Conservation (phyloP, 2,113 vertebrate species). For the Ailuropoda melanoleuca region DNA sequence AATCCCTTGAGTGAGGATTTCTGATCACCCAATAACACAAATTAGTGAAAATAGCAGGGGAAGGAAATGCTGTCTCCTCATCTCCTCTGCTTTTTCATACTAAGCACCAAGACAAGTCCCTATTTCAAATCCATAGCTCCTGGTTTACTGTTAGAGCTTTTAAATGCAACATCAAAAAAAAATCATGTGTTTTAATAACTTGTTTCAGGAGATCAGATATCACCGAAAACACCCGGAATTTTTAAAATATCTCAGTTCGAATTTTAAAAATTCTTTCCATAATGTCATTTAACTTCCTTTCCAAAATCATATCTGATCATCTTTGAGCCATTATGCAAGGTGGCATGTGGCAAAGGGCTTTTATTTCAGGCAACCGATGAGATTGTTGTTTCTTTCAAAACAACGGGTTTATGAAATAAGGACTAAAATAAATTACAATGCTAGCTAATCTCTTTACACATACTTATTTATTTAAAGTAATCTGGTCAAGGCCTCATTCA, state of each 20-base stretch:
- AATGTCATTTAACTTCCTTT: slow-evolving; percentile 12
- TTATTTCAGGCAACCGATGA: slow-evolving; percentile 16
- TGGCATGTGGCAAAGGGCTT: background rate
- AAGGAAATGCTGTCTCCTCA: background rate
- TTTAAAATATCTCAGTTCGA: slow-evolving; percentile 1
- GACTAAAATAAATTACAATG: background rate
- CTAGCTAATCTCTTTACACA: background rate
- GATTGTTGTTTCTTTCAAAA: slow-evolving; percentile 38
- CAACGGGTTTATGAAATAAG: background rate
- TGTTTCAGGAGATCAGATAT: background rate
- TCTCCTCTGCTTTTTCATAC: background rate
- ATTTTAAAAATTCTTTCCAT: slow-evolving; percentile 32
- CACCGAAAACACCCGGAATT: background rate
- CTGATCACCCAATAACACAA: slow-evolving; percentile 50
- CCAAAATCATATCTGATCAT: background rate
- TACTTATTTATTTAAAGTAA: slow-evolving; percentile 55
- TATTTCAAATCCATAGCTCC: background rate
- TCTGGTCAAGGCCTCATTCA: slow-evolving; percentile 51
- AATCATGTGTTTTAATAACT: background rate
- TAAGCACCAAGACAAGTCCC: background rate
- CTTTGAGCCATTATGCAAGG: background rate
- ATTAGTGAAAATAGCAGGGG: background rate
- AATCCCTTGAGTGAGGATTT: slow-evolving; percentile 57
- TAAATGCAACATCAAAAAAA: background rate
- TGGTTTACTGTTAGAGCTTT: background rate